Evolutionary conservation across 2,888 invertebrate species (phyloP), one percentile per base, ranked within the genome.

Genomic region (Opisthograptis luteolata): DNA sequence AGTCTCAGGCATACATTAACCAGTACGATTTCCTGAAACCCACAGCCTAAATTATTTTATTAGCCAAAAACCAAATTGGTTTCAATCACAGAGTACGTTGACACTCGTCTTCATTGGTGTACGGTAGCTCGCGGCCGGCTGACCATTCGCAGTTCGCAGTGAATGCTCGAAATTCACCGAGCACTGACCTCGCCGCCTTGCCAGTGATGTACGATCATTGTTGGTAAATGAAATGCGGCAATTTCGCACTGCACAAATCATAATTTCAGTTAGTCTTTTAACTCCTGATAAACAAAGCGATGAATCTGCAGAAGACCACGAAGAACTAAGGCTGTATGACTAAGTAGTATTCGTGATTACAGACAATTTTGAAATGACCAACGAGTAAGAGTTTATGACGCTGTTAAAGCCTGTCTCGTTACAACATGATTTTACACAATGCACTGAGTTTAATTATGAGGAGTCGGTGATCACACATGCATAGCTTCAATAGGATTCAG

Each of bases 141-240:
- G 60, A 49, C 44, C 64, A 48, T 59, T 67, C 59, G 60, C 64
- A 53, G 47, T 59, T 67, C 59, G 60, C 64, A 53, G 47, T 46
- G 32, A 25, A 34, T 39, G 56, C 40, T 55, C 43, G 47, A 42
- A 55, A 59, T 39, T 34, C 50, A 28, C 36, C 49, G 66, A 58
- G 47, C 68, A 51, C 58, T 57, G 67, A 67, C 67, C 68, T 62
- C 64, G 34, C 27, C 36, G 47, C 37, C 49, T 44, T 42, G 51
- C 9, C 17, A 41, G 40, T 48, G 54, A 58, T 62, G 53, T 62
- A 47, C 58, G 43, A 62, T 55, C 56, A 64, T 60, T 55, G 48
- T 37, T 32, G 42, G 36, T 36, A 48, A 49, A 53, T 55, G 30
- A 41, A 55, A 53, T 48, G 39, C 39, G 20, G 9, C 20, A 39